Base-by-base conservation (phyloP, 2,113 vertebrate species). In the Aythya baeri region DNA sequence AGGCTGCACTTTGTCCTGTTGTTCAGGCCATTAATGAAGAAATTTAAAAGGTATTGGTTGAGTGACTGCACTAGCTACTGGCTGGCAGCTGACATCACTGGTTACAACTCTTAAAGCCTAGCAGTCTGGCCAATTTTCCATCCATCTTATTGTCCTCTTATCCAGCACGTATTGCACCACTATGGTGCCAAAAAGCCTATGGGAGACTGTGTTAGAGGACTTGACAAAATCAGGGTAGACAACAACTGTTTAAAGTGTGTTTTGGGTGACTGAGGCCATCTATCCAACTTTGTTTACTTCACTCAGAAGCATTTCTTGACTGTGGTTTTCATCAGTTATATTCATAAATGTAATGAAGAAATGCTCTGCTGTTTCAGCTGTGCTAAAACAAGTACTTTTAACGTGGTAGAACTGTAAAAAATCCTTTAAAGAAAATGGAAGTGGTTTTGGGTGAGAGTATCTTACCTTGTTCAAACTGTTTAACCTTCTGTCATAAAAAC, bases 201-300 rank as follows among this genome's bases (percentile, higher is more conserved):
- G 27, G 38, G 17, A 43, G 25, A 29, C 27, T 43, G 26, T 58
- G 57, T 43, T 29, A 66, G 29, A 66, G 38, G 17, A 38, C 38
- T 66, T 43, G 38, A 38, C 29, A 65, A 65, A 65, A 65, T 65
- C 26, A 31, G 29, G 38, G 34, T 41, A 55, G 26, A 29, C 52
- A 8, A 55, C 26, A 16, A 26, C 52, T 55, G 52, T 27, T 55
- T 26, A 8, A 15, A 63, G 11, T 0, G 0, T 0, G 3, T 36
- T 81, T 76, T 67, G 54, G 2, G 5, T 32, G 17, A n/a, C 26
- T 80, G 68, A 23, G 12, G 79, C 43, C 17, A 22, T 2, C 0
- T 5, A 23, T 54, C 71, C 17, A 58, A 2, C 7, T 49, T 49
- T 55, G 4, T 17, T 86, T 86, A 38, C 31, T 84, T 44, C 20